Percentiles rank a stretch among this genome's conserved stretches.
phyloP scores from a whole-genome alignment of 1,140 invertebrate genomes.

The Drosophila pseudoobscura region DNA sequence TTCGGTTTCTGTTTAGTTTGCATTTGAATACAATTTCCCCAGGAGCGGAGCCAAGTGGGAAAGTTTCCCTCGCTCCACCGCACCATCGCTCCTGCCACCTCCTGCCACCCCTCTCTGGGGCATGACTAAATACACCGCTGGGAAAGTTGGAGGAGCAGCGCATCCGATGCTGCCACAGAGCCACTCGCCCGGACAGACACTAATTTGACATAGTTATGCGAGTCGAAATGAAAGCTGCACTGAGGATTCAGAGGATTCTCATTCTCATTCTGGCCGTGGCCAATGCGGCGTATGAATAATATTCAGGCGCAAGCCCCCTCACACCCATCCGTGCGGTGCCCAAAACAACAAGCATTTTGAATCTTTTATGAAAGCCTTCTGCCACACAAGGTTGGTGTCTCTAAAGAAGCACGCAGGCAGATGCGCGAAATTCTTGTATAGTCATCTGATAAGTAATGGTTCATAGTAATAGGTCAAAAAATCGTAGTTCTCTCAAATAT shows the following conservation, averaged over 20 bases:
- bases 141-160: slow-evolving; percentile 56
- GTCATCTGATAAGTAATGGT: too few relatives aligned
- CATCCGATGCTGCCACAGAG: slow-evolving; percentile 11
- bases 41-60: slow-evolving; percentile 65
- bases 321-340: slow-evolving; percentile 8
- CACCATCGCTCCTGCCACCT: background rate
- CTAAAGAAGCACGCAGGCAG: background rate
- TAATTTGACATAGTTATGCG: slow-evolving; percentile 82
- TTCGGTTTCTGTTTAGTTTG: slow-evolving; percentile 2
- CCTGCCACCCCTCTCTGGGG: background rate
- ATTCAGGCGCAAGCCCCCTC: slow-evolving; percentile 47
- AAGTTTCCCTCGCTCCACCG: slow-evolving; percentile 39
- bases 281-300: slow-evolving; percentile 77
- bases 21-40: slow-evolving; percentile 80
- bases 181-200: slow-evolving; percentile 14
- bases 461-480: too few relatives aligned
- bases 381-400: slow-evolving; percentile 10
- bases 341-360: slow-evolving; percentile 33
- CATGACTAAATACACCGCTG: slow-evolving; percentile 60
- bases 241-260: slow-evolving; percentile 13
- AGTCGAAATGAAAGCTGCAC: slow-evolving; percentile 74
- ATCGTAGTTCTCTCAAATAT: too few relatives aligned
- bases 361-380: slow-evolving; percentile 29
- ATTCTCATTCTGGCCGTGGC: slow-evolving; percentile 32
- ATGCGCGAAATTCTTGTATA: slow-evolving; percentile 16